phyloP scores from a whole-genome alignment of 2,888 invertebrate species.

The Ditylenchus weischeri region DNA sequence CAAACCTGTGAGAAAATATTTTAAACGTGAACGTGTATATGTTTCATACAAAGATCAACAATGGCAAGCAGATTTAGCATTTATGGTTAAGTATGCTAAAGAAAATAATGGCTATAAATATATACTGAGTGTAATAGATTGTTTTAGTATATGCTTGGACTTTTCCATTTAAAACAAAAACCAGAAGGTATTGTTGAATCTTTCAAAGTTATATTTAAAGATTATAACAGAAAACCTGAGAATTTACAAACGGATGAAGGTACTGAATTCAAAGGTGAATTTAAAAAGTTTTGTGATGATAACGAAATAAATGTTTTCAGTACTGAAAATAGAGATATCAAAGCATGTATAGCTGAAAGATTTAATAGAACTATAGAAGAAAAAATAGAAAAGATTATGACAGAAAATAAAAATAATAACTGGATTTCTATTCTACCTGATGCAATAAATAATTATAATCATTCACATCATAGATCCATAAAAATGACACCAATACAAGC shows the following conservation, averaged over 20 bases:
- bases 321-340: constrained; percentile 37
- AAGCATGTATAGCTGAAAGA: constrained; percentile 37
- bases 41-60: constrained; percentile 35
- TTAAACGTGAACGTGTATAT: constrained; percentile 36
- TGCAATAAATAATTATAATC: constrained; percentile 13
- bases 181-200: constrained; percentile 40
- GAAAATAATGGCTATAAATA: constrained; percentile 39
- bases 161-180: constrained; percentile 38
- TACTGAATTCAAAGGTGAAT: constrained; percentile 34
- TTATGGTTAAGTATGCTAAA: constrained; percentile 39
- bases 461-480: constrained; percentile 37
- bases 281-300: constrained; percentile 33
- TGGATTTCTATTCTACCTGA: constrained; percentile 36
- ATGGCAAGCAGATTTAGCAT: constrained; percentile 43
- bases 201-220: constrained; percentile 34
- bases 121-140: constrained; percentile 27
- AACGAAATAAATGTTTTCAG: constrained; percentile 35
- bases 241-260: constrained; percentile 42
- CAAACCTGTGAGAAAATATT: constrained; percentile 38
- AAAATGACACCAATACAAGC: constrained; percentile 35
- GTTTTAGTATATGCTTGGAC: constrained; percentile 42
- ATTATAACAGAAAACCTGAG: constrained; percentile 36
- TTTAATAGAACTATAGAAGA: constrained; percentile 41
- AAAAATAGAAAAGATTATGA: constrained; percentile 39
- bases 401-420: constrained; percentile 37